Evolutionary conservation across 2,888 invertebrate genomes (phyloP), one percentile per base, ranked within the genome.

Genomic region (Cryptus viduatorius): DNA sequence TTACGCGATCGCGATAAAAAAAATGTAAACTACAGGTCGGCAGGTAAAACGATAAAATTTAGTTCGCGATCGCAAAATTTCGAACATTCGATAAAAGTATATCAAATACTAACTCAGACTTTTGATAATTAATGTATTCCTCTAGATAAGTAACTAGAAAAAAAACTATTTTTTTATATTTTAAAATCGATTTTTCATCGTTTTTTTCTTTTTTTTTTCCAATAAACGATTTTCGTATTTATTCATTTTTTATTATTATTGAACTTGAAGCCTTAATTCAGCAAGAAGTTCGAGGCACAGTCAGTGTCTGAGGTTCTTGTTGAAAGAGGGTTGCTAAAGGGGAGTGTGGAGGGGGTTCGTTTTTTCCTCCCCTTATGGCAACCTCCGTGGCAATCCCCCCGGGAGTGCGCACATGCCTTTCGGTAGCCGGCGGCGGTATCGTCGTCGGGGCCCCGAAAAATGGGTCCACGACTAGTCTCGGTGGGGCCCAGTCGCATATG

Each of bases 401-500:
- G 84, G 84, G 88, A 87, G 82, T 83, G 82, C 88, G 89, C 92
- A 92, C 91, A 92, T 92, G 92, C 80, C 86, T 89, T 87, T 88
- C 86, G 81, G 89, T 89, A 90, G 87, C 88, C 87, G 73, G 78
- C 64, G 48, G 64, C 64, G 16, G 65, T 14, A 3, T 37, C 71
- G 56, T 53, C 56, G 59, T 44, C 61, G 84, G 86, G 91, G 88
- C 89, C 89, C 78, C 89, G 82, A 87, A 91, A 93, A 92, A 92
- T 93, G 92, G 92, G 93, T 92, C 92, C 92, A 90, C 86, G 87
- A 91, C 91, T 90, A 92, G 93, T 93, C 93, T 90, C 93, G 92
- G 93, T 93, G 93, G 93, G 93, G 93, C 93, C 92, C 82, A 53
- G 73, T 89, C 90, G 90, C 93, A 92, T 92, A 92, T 92, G 92